phyloP scores from a whole-genome alignment of 1,140 invertebrate genomes.

The Achroia grisella region DNA sequence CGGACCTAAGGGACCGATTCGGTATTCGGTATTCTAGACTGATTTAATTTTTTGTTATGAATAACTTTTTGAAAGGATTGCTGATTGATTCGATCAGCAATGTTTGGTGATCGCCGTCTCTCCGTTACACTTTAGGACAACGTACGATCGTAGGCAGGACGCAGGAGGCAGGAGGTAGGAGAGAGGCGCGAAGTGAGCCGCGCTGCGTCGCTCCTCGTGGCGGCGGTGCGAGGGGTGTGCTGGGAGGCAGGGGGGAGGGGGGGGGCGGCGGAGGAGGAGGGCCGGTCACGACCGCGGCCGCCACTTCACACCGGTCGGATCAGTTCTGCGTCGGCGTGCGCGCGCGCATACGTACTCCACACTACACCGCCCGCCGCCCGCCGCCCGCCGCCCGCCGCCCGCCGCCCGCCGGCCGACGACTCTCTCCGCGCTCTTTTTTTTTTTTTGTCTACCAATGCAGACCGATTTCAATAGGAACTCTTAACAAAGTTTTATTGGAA shows the following conservation, averaged over 20 bases:
- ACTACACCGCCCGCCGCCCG: constrained; percentile 22
- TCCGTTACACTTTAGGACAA: too few relatives aligned
- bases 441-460: constrained; percentile 6
- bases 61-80: too few relatives aligned
- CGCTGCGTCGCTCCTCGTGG: not conserved
- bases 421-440: constrained; percentile 18
- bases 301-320: constrained; percentile 60
- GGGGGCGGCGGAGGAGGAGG: not conserved
- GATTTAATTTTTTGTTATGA: too few relatives aligned
- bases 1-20: too few relatives aligned
- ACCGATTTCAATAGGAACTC: constrained; percentile 4
- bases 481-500: constrained; percentile 17
- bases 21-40: too few relatives aligned
- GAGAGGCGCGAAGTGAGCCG: constrained; percentile 5
- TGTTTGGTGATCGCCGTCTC: too few relatives aligned
- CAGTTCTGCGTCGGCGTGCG: constrained; percentile 56
- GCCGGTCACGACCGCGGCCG: constrained; percentile 29
- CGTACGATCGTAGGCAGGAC: too few relatives aligned
- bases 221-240: not conserved
- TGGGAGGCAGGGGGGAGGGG: not conserved
- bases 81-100: too few relatives aligned
- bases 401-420: constrained; percentile 28
- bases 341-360: constrained; percentile 45
- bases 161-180: not conserved
- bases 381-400: constrained; percentile 4